Evolutionary conservation across 2,888 invertebrate species (phyloP).

Genomic region (Heteromurus nitidus): DNA sequence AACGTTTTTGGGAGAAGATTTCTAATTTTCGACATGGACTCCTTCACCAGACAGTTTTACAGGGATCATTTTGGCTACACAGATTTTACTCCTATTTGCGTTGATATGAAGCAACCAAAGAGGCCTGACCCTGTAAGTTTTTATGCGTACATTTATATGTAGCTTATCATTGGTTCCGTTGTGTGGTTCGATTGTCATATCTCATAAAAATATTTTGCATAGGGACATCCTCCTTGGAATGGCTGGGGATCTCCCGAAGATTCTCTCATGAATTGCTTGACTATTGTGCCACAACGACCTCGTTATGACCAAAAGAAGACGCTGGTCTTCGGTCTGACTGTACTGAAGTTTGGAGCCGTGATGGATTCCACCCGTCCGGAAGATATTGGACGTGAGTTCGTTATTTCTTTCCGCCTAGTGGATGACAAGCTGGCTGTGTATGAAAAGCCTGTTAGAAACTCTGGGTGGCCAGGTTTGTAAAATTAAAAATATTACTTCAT

Average conservation of each 20-base stretch:
- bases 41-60: slow-evolving; percentile 87
- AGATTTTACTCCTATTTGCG: slow-evolving; percentile 74
- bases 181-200: background rate
- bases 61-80: slow-evolving; percentile 77
- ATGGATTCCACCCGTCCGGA: slow-evolving; percentile 88
- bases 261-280: slow-evolving; percentile 83
- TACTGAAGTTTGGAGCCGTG: slow-evolving; percentile 84
- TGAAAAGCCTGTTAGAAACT: slow-evolving; percentile 84
- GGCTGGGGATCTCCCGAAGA: slow-evolving; percentile 87
- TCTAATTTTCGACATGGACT: slow-evolving; percentile 86
- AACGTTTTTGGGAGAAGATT: slow-evolving; percentile 78
- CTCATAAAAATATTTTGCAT: slow-evolving; percentile 73
- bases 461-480: slow-evolving; percentile 80
- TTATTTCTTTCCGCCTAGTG: slow-evolving; percentile 84
- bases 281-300: slow-evolving; percentile 83
- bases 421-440: slow-evolving; percentile 85
- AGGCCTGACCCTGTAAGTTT: slow-evolving; percentile 59
- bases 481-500: background rate
- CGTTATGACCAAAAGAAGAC: slow-evolving; percentile 86
- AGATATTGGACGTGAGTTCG: slow-evolving; percentile 84
- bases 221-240: slow-evolving; percentile 82
- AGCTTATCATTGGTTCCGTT: background rate
- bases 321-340: slow-evolving; percentile 83
- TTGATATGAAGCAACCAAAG: slow-evolving; percentile 71
- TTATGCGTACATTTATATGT: too few species aligned